Conservation (phyloP, 2,113 vertebrate genomes). For the Ptilorrhoa leucosticta region DNA sequence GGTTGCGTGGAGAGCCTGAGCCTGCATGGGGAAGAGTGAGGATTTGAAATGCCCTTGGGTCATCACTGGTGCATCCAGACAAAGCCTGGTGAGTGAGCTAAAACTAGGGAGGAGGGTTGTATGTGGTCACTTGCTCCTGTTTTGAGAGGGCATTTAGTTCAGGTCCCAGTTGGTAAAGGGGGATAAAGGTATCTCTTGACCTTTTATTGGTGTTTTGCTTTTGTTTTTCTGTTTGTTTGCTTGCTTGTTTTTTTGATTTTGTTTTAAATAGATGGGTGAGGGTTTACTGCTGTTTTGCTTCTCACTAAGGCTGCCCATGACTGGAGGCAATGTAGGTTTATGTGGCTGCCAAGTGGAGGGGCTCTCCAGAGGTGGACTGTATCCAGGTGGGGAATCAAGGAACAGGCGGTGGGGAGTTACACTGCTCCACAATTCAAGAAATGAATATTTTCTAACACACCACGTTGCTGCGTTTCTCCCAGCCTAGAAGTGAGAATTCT, state of each 20-base stretch:
- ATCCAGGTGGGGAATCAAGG: background rate
- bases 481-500: background rate
- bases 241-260: background rate
- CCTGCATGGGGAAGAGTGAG: background rate
- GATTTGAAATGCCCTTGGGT: background rate
- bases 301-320: no score
- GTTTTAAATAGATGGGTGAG: background rate
- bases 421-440: background rate
- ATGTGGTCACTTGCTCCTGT: fast-evolving
- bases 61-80: no score
- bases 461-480: background rate
- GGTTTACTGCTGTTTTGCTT: background rate
- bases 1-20: fast-evolving
- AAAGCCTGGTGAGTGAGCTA: background rate
- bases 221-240: background rate
- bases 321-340: background rate
- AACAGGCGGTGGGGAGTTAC: fast-evolving
- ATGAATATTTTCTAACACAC: background rate
- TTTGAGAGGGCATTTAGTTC: background rate
- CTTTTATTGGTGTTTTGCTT: background rate
- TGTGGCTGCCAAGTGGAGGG: background rate
- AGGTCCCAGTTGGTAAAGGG: background rate
- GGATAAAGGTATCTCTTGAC: background rate
- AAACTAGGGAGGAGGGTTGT: background rate
- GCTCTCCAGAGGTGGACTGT: background rate